phyloP scores from a whole-genome alignment of 2,113 vertebrate genomes.

The Clarias batrachus region DNA sequence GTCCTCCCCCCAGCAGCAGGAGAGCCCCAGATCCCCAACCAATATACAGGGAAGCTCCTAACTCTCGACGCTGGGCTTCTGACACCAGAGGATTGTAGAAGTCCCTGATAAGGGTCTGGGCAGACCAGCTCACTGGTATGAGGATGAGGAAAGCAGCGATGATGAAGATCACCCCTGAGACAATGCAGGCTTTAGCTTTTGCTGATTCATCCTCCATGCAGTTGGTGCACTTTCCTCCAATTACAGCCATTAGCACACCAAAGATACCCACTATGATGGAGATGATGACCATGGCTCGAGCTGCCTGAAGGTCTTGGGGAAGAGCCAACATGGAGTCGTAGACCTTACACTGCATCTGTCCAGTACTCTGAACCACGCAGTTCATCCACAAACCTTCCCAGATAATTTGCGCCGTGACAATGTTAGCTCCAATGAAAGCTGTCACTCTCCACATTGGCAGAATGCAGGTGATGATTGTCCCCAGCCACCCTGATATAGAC shows the following conservation, averaged over 20 bases:
- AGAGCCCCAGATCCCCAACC: slow-evolving; percentile 71
- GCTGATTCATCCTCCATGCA: slow-evolving; percentile 72
- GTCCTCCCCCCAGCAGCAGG: slow-evolving; percentile 71
- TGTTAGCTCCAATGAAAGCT: slow-evolving; percentile 72
- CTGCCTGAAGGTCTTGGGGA: slow-evolving; percentile 72
- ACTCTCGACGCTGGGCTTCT: slow-evolving; percentile 69
- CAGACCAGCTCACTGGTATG: slow-evolving; percentile 76
- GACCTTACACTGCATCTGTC: slow-evolving; percentile 79
- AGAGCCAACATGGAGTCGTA: slow-evolving; percentile 75
- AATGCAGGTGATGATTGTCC: slow-evolving; percentile 68
- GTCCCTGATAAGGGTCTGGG: slow-evolving; percentile 70
- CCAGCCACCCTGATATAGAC: slow-evolving; percentile 72
- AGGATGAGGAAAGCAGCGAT: slow-evolving; percentile 67
- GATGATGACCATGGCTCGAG: slow-evolving; percentile 74
- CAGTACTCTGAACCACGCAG: slow-evolving; percentile 77
- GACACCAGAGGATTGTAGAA: slow-evolving; percentile 74
- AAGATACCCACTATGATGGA: slow-evolving; percentile 71
- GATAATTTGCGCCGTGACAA: slow-evolving; percentile 72
- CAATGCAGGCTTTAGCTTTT: slow-evolving; percentile 73
- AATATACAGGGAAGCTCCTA: slow-evolving; percentile 73
- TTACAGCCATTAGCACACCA: slow-evolving; percentile 68
- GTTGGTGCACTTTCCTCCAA: slow-evolving; percentile 77
- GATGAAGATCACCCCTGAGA: slow-evolving; percentile 72
- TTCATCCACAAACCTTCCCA: slow-evolving; percentile 79
- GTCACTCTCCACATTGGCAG: slow-evolving; percentile 79